Evolutionary conservation across 2,888 invertebrate genomes (phyloP).

Genomic region (Salticus scenicus): DNA sequence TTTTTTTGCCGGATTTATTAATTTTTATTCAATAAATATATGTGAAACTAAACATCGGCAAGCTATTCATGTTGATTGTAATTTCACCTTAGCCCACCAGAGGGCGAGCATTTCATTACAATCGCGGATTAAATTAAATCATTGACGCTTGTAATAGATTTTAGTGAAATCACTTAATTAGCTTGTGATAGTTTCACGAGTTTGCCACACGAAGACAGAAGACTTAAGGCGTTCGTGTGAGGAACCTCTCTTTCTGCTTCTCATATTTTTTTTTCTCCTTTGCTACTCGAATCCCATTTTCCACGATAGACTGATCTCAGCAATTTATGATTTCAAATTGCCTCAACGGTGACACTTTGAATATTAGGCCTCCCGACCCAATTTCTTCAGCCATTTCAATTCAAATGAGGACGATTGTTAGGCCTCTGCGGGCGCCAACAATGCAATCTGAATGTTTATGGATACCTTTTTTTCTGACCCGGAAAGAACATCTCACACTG

Average conservation of each 20-base stretch:
- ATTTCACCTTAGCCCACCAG: too few relatives aligned
- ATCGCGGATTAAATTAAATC: too few relatives aligned
- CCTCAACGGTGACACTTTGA: not conserved
- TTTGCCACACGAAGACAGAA: not conserved
- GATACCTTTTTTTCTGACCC: not conserved
- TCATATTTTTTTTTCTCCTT: too few relatives aligned
- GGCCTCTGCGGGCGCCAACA: conserved; percentile 2
- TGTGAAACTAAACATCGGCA: too few relatives aligned
- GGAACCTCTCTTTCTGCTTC: not conserved
- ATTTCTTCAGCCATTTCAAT: conserved; percentile 16
- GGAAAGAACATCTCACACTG: not conserved
- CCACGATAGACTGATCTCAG: conserved; percentile 5
- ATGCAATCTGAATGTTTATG: not conserved
- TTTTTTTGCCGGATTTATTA: too few relatives aligned
- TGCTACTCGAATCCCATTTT: not conserved
- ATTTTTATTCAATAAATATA: too few relatives aligned
- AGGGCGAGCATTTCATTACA: too few relatives aligned
- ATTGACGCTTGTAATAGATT: conserved; percentile 6
- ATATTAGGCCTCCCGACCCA: not conserved
- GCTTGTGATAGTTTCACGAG: not conserved
- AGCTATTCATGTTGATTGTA: too few relatives aligned
- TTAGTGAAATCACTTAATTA: not conserved
- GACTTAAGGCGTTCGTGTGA: not conserved
- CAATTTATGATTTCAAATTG: conserved; percentile 9
- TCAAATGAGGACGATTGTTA: conserved; percentile 15